Conservation (phyloP, 1,140 invertebrate genomes). For the Palaemon carinicauda region DNA sequence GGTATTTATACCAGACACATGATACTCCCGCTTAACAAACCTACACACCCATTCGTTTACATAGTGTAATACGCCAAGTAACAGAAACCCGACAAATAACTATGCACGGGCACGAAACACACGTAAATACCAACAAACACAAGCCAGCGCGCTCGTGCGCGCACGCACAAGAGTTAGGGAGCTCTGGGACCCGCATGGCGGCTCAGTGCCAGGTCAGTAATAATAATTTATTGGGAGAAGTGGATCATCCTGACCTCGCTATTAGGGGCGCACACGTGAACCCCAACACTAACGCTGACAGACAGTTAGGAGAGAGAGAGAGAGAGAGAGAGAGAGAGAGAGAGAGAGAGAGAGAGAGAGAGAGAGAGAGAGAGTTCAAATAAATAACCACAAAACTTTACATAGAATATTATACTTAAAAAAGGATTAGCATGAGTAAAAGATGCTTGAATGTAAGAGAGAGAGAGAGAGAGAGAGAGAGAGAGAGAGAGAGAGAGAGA, state of each 20-base stretch:
- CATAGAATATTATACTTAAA: too few species aligned
- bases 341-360: neutral
- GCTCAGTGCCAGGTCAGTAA: neutral
- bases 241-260: neutral
- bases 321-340: neutral
- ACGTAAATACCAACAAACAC: neutral
- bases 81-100: neutral
- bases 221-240: neutral
- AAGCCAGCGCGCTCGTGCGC: neutral
- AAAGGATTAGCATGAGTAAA: rapidly evolving
- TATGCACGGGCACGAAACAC: neutral
- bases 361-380: neutral
- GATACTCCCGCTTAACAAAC: neutral
- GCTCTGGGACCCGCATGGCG: neutral
- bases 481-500: neutral
- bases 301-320: neutral
- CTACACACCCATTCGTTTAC: too few species aligned
- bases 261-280: neutral
- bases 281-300: neutral
- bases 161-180: neutral
- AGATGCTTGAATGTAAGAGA: neutral
- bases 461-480: neutral
- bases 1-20: neutral
- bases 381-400: too few species aligned
- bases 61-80: too few species aligned